phyloP scores from a whole-genome alignment of 1,140 invertebrate genomes.

The Daktulosphaira vitifoliae region DNA sequence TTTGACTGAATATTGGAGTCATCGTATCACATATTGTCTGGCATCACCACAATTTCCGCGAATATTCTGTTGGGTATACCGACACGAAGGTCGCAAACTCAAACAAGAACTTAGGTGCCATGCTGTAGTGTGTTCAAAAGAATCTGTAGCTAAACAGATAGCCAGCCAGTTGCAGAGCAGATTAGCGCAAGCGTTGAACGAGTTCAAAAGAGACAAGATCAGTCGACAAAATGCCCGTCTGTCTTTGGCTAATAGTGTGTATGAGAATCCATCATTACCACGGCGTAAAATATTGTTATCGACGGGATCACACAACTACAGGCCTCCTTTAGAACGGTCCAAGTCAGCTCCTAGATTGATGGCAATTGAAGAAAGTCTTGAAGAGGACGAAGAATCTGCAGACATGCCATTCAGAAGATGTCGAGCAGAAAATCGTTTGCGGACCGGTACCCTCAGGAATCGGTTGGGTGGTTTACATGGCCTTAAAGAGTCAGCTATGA shows the following conservation, averaged over 20 bases:
- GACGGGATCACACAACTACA: slow-evolving; percentile 69
- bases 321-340: slow-evolving; percentile 85
- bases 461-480: slow-evolving; percentile 27
- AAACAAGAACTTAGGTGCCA: slow-evolving; percentile 96
- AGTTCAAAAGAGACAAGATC: slow-evolving; percentile 91
- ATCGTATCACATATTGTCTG: slow-evolving; percentile 87
- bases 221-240: slow-evolving; percentile 86
- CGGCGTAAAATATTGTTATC: slow-evolving; percentile 68
- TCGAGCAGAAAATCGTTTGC: slow-evolving; percentile 5
- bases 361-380: slow-evolving; percentile 84
- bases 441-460: slow-evolving; percentile 23
- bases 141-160: slow-evolving; percentile 69
- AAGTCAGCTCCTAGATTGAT: slow-evolving; percentile 91
- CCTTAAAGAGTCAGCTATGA: background rate
- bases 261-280: slow-evolving; percentile 74
- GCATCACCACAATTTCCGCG: slow-evolving; percentile 80
- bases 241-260: slow-evolving; percentile 77
- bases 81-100: slow-evolving; percentile 58
- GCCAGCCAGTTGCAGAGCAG: slow-evolving; percentile 59
- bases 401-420: background rate
- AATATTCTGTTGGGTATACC: slow-evolving; percentile 76
- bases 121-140: slow-evolving; percentile 91
- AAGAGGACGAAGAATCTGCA: slow-evolving; percentile 60
- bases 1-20: slow-evolving; percentile 93
- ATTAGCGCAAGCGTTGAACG: slow-evolving; percentile 75